Evolutionary conservation across 2,797 vertebrate species (phyloP).

Genomic region (Rousettus madagascariensis): DNA sequence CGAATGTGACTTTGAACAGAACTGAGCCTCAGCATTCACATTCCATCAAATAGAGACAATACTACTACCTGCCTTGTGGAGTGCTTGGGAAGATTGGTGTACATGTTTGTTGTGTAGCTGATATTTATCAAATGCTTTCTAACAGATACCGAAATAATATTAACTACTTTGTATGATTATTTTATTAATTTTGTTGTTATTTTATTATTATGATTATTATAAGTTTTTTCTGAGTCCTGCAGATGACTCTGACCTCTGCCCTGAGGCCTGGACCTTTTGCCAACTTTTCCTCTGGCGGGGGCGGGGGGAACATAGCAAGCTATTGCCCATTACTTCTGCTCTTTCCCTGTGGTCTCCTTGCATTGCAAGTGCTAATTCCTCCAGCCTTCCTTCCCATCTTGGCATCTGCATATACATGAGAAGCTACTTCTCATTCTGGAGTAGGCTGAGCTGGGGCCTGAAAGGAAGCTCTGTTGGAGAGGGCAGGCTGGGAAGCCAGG

Average conservation of each 20-base stretch:
- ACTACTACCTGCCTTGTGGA: neutral
- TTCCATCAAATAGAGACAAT: neutral
- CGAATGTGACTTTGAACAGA: neutral
- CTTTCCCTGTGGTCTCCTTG: slow-evolving; percentile 58
- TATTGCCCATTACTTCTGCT: slow-evolving; percentile 33
- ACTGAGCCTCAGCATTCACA: neutral
- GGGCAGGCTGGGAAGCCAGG: neutral
- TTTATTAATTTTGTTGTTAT: neutral
- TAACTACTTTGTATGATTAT: neutral
- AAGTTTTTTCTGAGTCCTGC: neutral
- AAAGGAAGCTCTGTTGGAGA: slow-evolving; percentile 65
- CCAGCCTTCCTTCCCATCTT: slow-evolving; percentile 41
- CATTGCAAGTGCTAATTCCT: slow-evolving; percentile 80
- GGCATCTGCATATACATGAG: slow-evolving; percentile 75
- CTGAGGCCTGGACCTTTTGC: neutral
- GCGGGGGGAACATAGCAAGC: neutral
- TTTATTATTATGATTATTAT: neutral
- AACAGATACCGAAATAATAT: neutral
- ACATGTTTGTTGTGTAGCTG: neutral
- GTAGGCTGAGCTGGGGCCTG: slow-evolving; percentile 51
- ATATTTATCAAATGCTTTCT: neutral
- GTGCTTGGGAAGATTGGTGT: neutral
- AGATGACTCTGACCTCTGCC: slow-evolving; percentile 16
- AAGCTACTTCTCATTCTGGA: slow-evolving; percentile 57
- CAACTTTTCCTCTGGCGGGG: neutral